Evolutionary conservation across 2,888 invertebrate genomes (phyloP).

Genomic region (Eudasyphora cyanicolor): DNA sequence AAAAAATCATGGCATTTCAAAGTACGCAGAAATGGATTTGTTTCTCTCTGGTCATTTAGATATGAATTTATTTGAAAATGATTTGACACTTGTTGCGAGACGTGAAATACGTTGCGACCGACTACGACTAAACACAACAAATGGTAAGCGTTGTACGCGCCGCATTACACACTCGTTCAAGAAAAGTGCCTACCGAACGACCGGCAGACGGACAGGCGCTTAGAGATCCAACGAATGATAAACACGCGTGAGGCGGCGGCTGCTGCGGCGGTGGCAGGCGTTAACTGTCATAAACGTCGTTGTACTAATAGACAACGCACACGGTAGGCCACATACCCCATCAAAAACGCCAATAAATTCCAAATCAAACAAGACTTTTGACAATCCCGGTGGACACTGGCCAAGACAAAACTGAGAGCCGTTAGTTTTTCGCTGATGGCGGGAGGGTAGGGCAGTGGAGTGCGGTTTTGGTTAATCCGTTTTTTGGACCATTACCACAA

Average conservation of each 20-base stretch:
- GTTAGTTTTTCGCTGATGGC: neutral
- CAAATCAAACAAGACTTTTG: conserved; percentile 14
- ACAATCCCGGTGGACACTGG: neutral
- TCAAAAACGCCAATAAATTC: conserved; percentile 21
- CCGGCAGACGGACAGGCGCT: too few species aligned
- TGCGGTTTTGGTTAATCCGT: neutral
- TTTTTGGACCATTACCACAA: neutral
- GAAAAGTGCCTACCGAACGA: too few species aligned
- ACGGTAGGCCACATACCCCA: neutral
- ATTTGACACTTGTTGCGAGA: conserved; percentile 58
- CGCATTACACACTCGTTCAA: too few species aligned
- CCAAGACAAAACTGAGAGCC: neutral
- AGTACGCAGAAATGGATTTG: too few species aligned
- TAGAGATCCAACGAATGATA: neutral
- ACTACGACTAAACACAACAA: neutral
- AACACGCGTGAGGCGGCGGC: neutral
- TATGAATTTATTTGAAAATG: conserved; percentile 53
- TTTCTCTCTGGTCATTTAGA: conserved; percentile 33
- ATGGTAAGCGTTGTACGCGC: neutral
- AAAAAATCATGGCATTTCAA: neutral
- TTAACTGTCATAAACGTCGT: conserved; percentile 23
- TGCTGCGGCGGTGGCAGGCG: neutral
- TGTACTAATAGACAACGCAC: too few species aligned
- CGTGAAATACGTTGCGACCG: too few species aligned
- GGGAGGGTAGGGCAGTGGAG: neutral